Evolutionary conservation across 2,888 invertebrate genomes (phyloP).

Genomic region (Lasioglossum lativentre): DNA sequence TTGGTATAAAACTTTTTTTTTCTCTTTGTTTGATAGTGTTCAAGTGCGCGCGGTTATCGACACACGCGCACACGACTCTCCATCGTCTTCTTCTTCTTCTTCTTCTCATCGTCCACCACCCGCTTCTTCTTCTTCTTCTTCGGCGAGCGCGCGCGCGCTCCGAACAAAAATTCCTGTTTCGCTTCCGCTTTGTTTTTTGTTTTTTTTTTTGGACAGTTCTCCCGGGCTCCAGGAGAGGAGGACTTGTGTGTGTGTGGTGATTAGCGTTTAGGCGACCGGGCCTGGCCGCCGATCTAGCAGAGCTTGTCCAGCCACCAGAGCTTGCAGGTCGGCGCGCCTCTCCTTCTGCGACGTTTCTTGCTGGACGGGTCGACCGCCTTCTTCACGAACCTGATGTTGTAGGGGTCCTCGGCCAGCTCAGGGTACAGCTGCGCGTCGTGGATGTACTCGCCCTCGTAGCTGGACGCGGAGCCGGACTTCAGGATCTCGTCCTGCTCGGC

Average conservation of each 20-base stretch:
- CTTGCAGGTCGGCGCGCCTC: slow-evolving; percentile 84
- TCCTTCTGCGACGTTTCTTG: slow-evolving; percentile 90
- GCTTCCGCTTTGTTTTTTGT: slow-evolving; percentile 51
- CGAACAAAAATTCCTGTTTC: slow-evolving; percentile 54
- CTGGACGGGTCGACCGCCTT: slow-evolving; percentile 90
- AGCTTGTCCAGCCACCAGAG: slow-evolving; percentile 86
- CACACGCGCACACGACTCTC: background rate
- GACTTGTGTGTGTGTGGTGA: slow-evolving; percentile 17
- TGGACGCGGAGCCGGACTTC: slow-evolving; percentile 92
- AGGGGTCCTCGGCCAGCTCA: slow-evolving; percentile 97
- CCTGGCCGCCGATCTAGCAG: slow-evolving; percentile 74
- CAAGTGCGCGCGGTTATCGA: slow-evolving; percentile 16
- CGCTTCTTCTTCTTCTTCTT: background rate
- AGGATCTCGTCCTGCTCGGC: slow-evolving; percentile 95
- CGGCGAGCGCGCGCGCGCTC: slow-evolving; percentile 62
- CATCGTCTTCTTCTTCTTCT: background rate
- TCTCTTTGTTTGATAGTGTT: slow-evolving; percentile 84
- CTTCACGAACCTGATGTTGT: slow-evolving; percentile 95
- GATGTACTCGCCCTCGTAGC: slow-evolving; percentile 96
- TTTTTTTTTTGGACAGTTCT: slow-evolving; percentile 64
- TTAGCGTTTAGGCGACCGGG: background rate
- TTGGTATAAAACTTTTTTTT: slow-evolving; percentile 86
- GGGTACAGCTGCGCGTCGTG: slow-evolving; percentile 96
- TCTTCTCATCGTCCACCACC: background rate
- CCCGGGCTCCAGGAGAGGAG: slow-evolving; percentile 56